Evolutionary conservation across 2,888 invertebrate species (phyloP).

Genomic region (Acronicta alni): DNA sequence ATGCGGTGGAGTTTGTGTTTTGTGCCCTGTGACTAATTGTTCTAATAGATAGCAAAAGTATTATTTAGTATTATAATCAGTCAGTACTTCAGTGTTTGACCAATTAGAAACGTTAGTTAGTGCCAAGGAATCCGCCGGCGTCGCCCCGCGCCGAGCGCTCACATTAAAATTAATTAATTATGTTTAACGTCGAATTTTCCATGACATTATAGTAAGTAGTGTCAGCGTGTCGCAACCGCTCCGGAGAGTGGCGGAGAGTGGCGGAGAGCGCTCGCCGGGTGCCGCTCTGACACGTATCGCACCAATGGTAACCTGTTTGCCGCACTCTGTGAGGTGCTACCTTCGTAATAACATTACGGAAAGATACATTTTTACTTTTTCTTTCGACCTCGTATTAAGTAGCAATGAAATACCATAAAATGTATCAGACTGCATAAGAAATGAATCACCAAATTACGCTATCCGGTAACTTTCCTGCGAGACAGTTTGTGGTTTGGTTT

Average conservation of each 20-base stretch:
- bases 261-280: no score
- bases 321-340: no score
- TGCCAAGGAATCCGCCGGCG: slow-evolving; percentile 2
- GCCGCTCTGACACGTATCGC: no score
- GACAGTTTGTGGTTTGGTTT: neutral
- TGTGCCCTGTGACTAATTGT: no score
- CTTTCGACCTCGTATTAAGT: neutral
- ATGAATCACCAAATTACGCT: slow-evolving; percentile 1
- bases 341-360: no score
- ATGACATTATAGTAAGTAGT: neutral
- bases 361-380: no score
- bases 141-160: neutral
- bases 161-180: neutral
- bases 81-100: no score
- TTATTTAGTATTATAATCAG: no score
- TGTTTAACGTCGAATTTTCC: neutral
- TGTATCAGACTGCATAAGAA: neutral
- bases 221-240: neutral
- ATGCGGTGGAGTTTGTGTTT: no score
- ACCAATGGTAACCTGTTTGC: no score
- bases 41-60: no score
- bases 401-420: neutral
- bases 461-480: neutral
- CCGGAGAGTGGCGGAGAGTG: neutral
- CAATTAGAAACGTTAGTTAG: neutral